Base-by-base conservation (phyloP, 2,113 vertebrate genomes). In the Hippocampus barbouri region DNA sequence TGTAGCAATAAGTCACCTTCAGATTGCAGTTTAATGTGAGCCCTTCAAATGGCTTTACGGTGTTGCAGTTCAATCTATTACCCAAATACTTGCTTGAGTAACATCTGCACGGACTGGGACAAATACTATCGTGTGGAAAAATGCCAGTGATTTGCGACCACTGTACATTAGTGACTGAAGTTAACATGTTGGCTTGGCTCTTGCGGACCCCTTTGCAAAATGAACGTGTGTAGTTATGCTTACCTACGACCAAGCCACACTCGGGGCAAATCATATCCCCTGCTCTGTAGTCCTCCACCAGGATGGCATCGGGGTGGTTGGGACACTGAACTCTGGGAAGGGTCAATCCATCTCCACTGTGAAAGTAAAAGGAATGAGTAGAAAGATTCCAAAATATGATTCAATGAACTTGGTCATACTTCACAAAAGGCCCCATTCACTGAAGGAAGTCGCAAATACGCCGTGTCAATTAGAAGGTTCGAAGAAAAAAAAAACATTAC, bases 251-350 rank as follows among this genome's bases (percentile, higher is more conserved):
- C 69, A 99, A 93, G 34, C 97, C 97, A 76, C 97, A 99, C 70
- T 99, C 97, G 2, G 97, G 96, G 78, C 97, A 99, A 81, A 99
- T 97, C 97, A 99, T 99, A 84, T 99, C 97, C 57, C 97, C 97
- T 70, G 97, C 97, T 92, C 97, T 93, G 91, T 99, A 99, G 91
- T 99, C 97, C 85, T 99, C 97, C 73, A 99, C 97, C 87, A 99
- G 91, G 74, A 96, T 88, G 34, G 97, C 95, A 79, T 99, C 97
- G 9, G 97, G 97, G 85, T 99, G 97, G 90, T 96, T 97, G 73
- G 97, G 97, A 88, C 97, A 99, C 4, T 95, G 94, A 69, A 99
- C 96, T 88, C 92, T 94, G 0, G 97, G 97, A 85, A 98, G 93
- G 54, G 89, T 87, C 88, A 96, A 90, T 51, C 57, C 91, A 86